Evolutionary conservation across 1,140 invertebrate genomes (phyloP).

Genomic region (Drosophila simulans): DNA sequence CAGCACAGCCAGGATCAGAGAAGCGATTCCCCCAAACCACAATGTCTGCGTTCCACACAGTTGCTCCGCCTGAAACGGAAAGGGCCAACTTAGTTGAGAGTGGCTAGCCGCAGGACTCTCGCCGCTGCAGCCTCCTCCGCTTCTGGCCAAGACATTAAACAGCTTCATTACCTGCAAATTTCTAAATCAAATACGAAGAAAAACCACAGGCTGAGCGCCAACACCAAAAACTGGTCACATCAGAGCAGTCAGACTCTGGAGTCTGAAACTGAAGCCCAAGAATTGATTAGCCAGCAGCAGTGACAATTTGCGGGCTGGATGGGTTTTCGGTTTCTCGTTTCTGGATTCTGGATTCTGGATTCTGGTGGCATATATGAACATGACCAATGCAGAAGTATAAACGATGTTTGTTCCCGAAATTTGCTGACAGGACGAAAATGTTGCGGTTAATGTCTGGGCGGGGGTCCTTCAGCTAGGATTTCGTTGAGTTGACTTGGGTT

Average conservation of each 20-base stretch:
- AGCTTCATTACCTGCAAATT: constrained; percentile 58
- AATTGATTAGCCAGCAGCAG: constrained; percentile 20
- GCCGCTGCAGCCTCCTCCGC: not conserved
- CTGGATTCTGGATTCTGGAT: not conserved
- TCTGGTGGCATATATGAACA: not conserved
- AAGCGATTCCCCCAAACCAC: not conserved
- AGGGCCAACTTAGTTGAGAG: constrained; percentile 27
- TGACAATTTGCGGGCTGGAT: constrained; percentile 18
- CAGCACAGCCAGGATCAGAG: not conserved
- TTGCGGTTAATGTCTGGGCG: constrained; percentile 24
- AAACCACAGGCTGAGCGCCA: constrained; percentile 25
- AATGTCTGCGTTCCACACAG: constrained; percentile 2
- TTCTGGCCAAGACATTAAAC: constrained; percentile 37
- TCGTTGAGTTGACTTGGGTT: not conserved
- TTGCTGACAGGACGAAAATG: constrained; percentile 36
- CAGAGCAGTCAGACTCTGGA: not conserved
- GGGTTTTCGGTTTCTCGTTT: not conserved
- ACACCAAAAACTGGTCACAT: constrained; percentile 9
- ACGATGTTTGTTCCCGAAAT: constrained; percentile 18
- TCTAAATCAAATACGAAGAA: constrained; percentile 34
- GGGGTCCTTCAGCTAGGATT: not conserved
- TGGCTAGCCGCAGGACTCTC: constrained; percentile 18
- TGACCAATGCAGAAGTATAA: constrained; percentile 13
- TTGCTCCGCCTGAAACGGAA: not conserved
- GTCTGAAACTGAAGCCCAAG: not conserved